Evolutionary conservation across 2,113 vertebrate genomes (phyloP).

Genomic region (Equus quagga): DNA sequence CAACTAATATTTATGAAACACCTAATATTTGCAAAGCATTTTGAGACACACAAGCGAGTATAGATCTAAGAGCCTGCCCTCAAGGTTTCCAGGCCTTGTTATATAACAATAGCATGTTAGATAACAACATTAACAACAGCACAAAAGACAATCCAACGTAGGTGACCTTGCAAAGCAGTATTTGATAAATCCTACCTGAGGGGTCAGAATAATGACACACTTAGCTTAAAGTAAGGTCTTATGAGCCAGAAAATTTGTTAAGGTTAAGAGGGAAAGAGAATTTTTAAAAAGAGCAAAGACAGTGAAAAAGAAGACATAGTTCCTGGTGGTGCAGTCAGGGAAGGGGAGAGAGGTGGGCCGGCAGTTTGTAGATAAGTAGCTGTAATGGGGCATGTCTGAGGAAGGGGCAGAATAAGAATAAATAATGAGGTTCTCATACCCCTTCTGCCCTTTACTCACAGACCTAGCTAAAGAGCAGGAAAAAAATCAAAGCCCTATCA

Average conservation of each 20-base stretch:
- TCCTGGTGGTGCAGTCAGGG: neutral
- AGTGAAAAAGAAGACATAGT: neutral
- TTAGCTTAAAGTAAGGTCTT: neutral
- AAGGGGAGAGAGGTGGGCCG: no score
- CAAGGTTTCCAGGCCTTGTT: neutral
- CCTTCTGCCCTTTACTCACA: neutral
- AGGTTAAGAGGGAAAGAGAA: neutral
- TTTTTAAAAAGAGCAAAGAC: constrained; percentile 1
- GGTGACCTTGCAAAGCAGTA: neutral
- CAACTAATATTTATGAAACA: neutral
- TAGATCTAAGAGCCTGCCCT: neutral
- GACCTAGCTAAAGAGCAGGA: neutral
- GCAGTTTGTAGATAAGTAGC: neutral
- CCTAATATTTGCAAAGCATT: constrained; percentile 20
- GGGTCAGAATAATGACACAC: neutral
- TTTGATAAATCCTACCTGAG: neutral
- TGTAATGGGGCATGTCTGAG: neutral
- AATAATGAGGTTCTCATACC: neutral
- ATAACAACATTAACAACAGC: neutral
- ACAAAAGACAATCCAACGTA: neutral
- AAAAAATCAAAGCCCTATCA: neutral
- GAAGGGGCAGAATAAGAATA: neutral
- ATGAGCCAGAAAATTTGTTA: neutral
- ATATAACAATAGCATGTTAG: neutral
- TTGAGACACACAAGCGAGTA: neutral